A percentile compares a stretch with the other conserved stretches of the same genome.
These are phyloP conservation scores for Potorous gilbertii DNA, from an alignment of 2,797 vertebrate species.

Conservation along the genomic window DNA sequence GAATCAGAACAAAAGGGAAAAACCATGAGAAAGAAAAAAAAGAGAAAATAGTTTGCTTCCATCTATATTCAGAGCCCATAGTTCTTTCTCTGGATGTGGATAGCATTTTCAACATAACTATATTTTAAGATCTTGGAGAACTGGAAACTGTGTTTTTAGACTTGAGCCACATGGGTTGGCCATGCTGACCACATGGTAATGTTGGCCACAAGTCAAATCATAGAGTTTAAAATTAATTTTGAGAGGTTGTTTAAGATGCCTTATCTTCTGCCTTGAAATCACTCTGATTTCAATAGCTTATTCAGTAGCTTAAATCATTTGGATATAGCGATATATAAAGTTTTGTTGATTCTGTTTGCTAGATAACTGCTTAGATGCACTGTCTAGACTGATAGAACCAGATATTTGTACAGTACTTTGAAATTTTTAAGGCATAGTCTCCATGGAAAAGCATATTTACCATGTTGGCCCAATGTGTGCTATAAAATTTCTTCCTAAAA, in stretches of 20 bases:
- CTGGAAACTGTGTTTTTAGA: neutral
- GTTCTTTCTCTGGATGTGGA: too few species aligned
- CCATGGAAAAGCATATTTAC: slow-evolving; percentile 18
- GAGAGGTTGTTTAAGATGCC: too few species aligned
- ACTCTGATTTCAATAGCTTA: too few species aligned
- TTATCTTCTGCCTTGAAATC: too few species aligned
- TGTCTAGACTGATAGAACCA: neutral
- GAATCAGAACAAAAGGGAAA: too few species aligned
- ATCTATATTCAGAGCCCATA: too few species aligned
- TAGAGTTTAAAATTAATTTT: neutral
- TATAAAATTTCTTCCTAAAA: neutral
- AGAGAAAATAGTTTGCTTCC: too few species aligned
- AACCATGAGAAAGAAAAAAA: too few species aligned
- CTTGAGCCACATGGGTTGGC: neutral
- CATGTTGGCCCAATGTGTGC: neutral
- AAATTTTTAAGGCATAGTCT: slow-evolving; percentile 12
- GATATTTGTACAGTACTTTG: neutral
- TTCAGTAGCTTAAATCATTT: slow-evolving; percentile 39
- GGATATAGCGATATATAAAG: neutral
- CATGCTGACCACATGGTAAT: too few species aligned
- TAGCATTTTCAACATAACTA: neutral
- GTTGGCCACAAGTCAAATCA: neutral
- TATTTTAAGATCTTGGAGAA: neutral
- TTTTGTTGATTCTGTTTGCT: slow-evolving; percentile 38
- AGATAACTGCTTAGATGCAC: neutral